phyloP scores from a whole-genome alignment of 2,797 vertebrate genomes.

The Valencia hispanica region DNA sequence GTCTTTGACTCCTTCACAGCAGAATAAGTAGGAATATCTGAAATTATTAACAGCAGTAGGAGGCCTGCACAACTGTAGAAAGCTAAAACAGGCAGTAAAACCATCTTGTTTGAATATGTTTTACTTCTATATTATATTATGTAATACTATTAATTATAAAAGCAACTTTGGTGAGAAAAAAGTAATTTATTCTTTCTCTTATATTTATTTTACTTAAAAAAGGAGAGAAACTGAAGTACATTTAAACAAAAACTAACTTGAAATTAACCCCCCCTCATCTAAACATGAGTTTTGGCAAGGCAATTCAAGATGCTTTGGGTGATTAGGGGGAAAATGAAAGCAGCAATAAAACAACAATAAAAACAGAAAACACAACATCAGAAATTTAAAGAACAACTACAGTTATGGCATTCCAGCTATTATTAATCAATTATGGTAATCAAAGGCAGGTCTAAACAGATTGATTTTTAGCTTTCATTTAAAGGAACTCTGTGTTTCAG shows the following conservation, averaged over 20 bases:
- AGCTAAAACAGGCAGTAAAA: background rate
- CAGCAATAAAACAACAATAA: too few relatives aligned
- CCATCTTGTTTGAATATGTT: background rate
- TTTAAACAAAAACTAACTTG: background rate
- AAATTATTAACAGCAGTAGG: background rate
- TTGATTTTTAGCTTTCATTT: too few relatives aligned
- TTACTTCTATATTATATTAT: background rate
- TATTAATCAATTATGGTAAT: too few relatives aligned
- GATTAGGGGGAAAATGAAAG: too few relatives aligned
- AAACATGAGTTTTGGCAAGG: too few relatives aligned
- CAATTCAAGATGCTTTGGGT: too few relatives aligned
- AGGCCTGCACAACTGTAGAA: background rate
- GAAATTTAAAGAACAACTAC: too few relatives aligned
- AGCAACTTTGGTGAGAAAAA: background rate
- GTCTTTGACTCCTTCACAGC: background rate
- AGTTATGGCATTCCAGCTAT: too few relatives aligned
- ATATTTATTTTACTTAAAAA: background rate
- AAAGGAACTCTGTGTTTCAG: too few relatives aligned
- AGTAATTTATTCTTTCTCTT: background rate
- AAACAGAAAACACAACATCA: too few relatives aligned
- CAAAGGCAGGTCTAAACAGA: too few relatives aligned
- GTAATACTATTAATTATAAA: background rate
- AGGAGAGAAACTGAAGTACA: background rate
- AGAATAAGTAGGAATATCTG: background rate
- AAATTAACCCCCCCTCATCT: too few relatives aligned